These are phyloP conservation scores for Harmothoe impar DNA, from an alignment of 2,888 invertebrate genomes.

Conservation along the genomic window DNA sequence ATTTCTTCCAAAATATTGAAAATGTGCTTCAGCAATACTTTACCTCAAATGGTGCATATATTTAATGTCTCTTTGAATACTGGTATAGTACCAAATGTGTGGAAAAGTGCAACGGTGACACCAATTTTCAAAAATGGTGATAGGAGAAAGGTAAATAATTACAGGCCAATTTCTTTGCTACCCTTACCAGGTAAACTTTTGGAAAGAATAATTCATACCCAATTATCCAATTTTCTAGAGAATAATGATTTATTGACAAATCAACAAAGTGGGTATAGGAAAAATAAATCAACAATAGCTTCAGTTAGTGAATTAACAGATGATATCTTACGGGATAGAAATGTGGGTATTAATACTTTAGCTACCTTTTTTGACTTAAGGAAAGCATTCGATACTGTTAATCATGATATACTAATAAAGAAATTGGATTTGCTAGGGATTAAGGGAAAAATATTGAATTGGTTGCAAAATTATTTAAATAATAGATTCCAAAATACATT, in stretches of 20 bases:
- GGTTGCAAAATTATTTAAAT: neutral
- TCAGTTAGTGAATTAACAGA: neutral
- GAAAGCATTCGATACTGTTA: slow-evolving; percentile 44
- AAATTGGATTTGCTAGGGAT: neutral
- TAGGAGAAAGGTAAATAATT: neutral
- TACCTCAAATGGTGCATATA: neutral
- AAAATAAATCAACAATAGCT: neutral
- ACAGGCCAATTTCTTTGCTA: neutral
- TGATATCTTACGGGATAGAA: neutral
- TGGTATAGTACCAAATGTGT: neutral
- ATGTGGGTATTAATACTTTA: neutral
- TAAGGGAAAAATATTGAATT: neutral
- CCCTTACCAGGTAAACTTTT: neutral
- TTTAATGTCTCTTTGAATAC: neutral
- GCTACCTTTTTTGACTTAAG: neutral
- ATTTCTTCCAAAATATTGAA: neutral
- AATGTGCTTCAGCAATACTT: neutral
- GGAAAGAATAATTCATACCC: neutral
- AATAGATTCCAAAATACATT: neutral
- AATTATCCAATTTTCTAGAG: neutral
- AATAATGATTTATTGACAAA: neutral
- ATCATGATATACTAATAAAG: neutral
- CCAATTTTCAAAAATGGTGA: neutral
- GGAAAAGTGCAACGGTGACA: neutral
- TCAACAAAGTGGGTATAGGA: neutral